Evolutionary conservation across 2,113 vertebrate genomes (phyloP).

Genomic region (Euleptes europaea): DNA sequence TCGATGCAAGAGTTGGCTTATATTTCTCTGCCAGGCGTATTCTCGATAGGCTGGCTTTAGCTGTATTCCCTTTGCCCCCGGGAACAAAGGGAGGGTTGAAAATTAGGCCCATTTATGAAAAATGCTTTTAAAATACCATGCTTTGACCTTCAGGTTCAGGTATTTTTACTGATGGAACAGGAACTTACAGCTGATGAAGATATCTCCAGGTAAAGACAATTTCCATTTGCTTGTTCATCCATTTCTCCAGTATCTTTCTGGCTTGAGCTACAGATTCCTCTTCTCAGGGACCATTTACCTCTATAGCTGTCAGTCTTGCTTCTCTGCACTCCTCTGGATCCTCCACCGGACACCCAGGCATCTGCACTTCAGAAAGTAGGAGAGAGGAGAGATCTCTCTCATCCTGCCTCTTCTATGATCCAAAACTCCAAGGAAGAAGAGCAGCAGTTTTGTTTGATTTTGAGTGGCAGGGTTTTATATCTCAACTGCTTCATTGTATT

Average conservation of each 20-base stretch:
- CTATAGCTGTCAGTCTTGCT: not conserved
- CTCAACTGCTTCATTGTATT: too few relatives aligned
- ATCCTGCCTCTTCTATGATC: too few relatives aligned
- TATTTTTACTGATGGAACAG: constrained; percentile 91
- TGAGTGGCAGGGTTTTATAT: too few relatives aligned
- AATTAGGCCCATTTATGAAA: constrained; percentile 6
- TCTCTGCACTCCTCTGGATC: not conserved
- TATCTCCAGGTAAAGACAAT: constrained; percentile 87
- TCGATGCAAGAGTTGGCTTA: not conserved
- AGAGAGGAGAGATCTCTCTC: not conserved
- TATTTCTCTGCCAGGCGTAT: not conserved
- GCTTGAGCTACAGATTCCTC: not conserved
- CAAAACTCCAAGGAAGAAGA: too few relatives aligned
- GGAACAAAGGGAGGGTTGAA: not conserved
- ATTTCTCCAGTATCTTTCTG: not conserved
- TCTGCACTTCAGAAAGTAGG: not conserved
- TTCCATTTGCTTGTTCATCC: not conserved
- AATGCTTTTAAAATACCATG: constrained; percentile 36
- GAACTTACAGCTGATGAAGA: constrained; percentile 95
- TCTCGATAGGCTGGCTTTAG: not conserved
- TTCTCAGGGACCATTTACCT: not conserved
- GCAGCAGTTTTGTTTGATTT: too few relatives aligned
- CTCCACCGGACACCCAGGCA: not conserved
- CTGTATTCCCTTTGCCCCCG: not conserved
- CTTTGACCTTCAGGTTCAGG: constrained; percentile 81